Conservation (phyloP, 2,888 invertebrate genomes). For the Lithophane semibrunnea region DNA sequence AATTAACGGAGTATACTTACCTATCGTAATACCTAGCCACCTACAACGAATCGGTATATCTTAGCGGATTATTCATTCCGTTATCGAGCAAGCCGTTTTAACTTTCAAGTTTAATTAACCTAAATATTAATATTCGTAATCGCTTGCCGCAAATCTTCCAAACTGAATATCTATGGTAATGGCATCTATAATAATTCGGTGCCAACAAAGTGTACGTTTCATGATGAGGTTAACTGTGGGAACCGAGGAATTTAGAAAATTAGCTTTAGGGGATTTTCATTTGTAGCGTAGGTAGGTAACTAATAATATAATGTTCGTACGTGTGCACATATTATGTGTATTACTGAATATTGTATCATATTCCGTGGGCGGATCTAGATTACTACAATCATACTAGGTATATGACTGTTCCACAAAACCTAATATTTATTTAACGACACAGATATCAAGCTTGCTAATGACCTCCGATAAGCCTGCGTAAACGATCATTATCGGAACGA, state of each 20-base stretch:
- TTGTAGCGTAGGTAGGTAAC: constrained; percentile 22
- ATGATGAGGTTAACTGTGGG: constrained; percentile 41
- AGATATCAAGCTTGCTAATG: constrained; percentile 52
- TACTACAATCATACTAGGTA: constrained; percentile 31
- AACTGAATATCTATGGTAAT: constrained; percentile 60
- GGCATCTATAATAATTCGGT: constrained; percentile 55
- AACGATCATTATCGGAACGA: constrained; percentile 57
- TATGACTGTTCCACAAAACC: constrained; percentile 42
- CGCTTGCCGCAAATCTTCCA: constrained; percentile 48
- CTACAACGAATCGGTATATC: constrained; percentile 46
- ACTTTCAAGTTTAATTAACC: constrained; percentile 66
- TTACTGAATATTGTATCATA: constrained; percentile 45
- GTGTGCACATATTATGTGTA: constrained; percentile 24
- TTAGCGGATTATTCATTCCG: constrained; percentile 58
- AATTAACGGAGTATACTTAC: constrained; percentile 47
- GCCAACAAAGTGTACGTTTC: constrained; percentile 46
- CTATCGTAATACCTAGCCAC: constrained; percentile 9
- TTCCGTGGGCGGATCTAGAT: constrained; percentile 58
- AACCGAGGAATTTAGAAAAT: constrained; percentile 46
- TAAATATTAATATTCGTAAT: constrained; percentile 65
- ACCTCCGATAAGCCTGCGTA: constrained; percentile 37
- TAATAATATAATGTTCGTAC: constrained; percentile 13
- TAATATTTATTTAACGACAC: constrained; percentile 58
- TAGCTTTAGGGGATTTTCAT: constrained; percentile 32
- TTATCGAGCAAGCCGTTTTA: constrained; percentile 59